Evolutionary conservation across 2,113 vertebrate genomes (phyloP).

Genomic region (Pantherophis guttatus): DNA sequence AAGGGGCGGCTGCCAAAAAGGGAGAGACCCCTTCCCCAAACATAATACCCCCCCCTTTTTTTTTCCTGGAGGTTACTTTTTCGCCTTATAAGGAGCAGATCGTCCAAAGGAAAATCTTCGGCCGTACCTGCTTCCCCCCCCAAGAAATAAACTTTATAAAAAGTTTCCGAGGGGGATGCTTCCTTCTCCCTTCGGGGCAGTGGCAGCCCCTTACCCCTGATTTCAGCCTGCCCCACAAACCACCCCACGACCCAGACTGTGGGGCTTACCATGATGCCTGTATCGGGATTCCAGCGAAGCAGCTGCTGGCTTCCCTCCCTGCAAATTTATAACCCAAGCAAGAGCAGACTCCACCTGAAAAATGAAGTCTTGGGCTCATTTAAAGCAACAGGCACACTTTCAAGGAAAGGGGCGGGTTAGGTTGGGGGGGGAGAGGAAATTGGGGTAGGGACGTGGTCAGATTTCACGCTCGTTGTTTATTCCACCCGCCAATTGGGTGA

Average conservation of each 20-base stretch:
- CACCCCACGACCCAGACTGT: neutral
- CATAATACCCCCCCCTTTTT: neutral
- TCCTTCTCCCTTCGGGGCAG: neutral
- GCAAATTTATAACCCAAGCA: slow-evolving; percentile 61
- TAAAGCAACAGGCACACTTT: slow-evolving; percentile 62
- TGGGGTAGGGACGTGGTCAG: too few relatives aligned
- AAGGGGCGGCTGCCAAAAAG: neutral
- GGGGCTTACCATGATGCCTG: slow-evolving; percentile 55
- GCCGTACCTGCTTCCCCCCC: neutral
- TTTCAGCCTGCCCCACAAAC: neutral
- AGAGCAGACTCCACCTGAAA: slow-evolving; percentile 61
- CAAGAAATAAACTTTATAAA: neutral
- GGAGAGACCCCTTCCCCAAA: neutral
- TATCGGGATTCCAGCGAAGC: slow-evolving; percentile 16
- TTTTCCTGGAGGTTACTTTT: slow-evolving; percentile 26
- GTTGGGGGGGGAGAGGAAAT: too few relatives aligned
- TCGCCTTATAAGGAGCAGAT: slow-evolving; percentile 58
- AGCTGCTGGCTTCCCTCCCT: slow-evolving; percentile 48
- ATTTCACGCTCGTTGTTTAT: neutral
- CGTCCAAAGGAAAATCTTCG: neutral
- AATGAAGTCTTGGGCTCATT: slow-evolving; percentile 29
- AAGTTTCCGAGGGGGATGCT: neutral
- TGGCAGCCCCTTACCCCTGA: neutral
- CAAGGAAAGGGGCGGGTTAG: neutral
- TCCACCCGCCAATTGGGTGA: neutral